Evolutionary conservation across 2,797 vertebrate genomes (phyloP).

Genomic region (Picus viridis): DNA sequence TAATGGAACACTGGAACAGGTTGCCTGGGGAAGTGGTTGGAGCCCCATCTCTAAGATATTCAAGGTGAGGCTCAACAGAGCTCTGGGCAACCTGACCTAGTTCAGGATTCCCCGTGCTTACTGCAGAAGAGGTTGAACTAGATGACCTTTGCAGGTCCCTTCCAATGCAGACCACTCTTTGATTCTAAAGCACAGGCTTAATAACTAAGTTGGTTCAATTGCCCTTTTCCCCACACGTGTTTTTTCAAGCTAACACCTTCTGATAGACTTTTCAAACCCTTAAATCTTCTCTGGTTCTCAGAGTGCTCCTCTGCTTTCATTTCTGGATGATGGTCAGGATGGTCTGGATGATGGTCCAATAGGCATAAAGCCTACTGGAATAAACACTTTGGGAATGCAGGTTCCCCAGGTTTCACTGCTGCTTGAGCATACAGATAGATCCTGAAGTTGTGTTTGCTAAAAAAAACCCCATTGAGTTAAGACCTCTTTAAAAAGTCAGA

Average conservation of each 20-base stretch:
- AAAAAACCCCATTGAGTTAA: neutral
- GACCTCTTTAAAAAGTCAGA: neutral
- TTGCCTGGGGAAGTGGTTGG: too few species aligned
- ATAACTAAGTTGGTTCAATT: neutral
- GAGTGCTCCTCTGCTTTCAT: neutral
- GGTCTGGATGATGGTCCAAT: neutral
- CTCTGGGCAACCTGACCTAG: too few species aligned
- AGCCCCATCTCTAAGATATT: too few species aligned
- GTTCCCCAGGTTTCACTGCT: neutral
- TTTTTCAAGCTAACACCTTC: conserved; percentile 18
- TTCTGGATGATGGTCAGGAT: neutral
- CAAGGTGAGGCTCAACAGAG: too few species aligned
- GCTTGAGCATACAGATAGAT: rapidly evolving
- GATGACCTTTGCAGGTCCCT: too few species aligned
- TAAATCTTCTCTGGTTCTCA: neutral
- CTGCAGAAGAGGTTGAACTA: too few species aligned
- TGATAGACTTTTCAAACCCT: neutral
- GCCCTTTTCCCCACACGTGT: neutral
- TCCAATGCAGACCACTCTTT: too few species aligned
- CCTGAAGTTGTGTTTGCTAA: neutral
- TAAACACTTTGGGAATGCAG: neutral
- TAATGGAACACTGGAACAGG: too few species aligned
- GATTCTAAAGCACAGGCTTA: neutral
- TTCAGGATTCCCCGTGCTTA: too few species aligned
- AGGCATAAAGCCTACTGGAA: neutral